Evolutionary conservation across 1,140 invertebrate species (phyloP).

Genomic region (Neuroterus valhalla): DNA sequence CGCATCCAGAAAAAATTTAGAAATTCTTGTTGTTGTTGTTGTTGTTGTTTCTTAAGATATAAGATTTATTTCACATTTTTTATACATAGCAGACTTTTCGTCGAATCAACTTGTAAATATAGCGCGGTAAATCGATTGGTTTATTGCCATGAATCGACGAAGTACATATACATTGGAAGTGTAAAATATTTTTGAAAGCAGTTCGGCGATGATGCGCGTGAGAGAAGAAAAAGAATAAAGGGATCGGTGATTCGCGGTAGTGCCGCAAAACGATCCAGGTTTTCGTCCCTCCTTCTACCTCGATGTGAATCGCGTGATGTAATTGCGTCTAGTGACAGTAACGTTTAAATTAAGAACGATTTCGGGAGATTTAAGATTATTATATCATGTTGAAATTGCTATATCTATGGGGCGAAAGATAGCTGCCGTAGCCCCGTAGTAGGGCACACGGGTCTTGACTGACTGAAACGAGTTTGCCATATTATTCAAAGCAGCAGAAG

Average conservation of each 20-base stretch:
- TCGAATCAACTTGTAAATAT: conserved; percentile 25
- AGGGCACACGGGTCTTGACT: conserved; percentile 43
- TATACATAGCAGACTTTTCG: conserved; percentile 17
- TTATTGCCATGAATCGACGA: conserved; percentile 6
- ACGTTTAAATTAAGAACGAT: conserved; percentile 4
- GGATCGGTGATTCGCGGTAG: neutral
- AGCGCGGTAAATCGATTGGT: conserved; percentile 3
- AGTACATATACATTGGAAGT: conserved; percentile 1
- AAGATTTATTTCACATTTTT: conserved; percentile 14
- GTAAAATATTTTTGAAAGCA: conserved; percentile 1
- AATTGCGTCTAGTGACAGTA: conserved; percentile 17
- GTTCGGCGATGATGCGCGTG: neutral
- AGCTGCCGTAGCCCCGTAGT: neutral
- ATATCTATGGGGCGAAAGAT: neutral
- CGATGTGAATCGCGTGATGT: conserved; percentile 33
- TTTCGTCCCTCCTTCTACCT: conserved; percentile 5
- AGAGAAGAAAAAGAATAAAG: neutral
- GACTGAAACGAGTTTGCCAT: conserved; percentile 48
- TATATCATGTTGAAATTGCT: conserved; percentile 29
- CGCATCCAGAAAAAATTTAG: too few species aligned
- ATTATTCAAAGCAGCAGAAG: conserved; percentile 33
- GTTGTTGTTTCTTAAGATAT: conserved; percentile 8
- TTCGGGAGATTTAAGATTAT: neutral
- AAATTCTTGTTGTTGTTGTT: too few species aligned
- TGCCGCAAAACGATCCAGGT: neutral